Evolutionary conservation across 2,888 invertebrate genomes (phyloP), one percentile per base, ranked within the genome.

Genomic region (Beris morrisii): DNA sequence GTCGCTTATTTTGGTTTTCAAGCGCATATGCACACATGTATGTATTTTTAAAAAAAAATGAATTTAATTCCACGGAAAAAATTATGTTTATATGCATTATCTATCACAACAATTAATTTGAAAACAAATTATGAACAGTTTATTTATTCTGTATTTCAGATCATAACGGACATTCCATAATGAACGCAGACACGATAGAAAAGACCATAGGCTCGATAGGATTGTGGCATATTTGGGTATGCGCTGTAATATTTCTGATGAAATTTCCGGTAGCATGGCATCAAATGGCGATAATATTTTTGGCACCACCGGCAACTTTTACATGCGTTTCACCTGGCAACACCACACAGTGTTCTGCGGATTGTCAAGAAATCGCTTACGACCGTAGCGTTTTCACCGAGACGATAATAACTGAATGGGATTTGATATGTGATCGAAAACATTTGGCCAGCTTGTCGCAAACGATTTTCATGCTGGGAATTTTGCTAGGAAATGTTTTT

Each of bases 201-300:
- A 85, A 84, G 72, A 85, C 87, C 4, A 88, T 91, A 70, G 91
- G 91, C 0, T 84, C 86, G 38, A 85, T 91, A 66, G 90, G 90
- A 6, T 84, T 84, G 74, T 92, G 91, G 89, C 91, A 92, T 75
- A 83, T 91, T 69, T 84, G 86, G 82, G 84, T 91, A 63, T 89
- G 89, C 71, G 79, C 85, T 55, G 84, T 88, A 0, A 85, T 90
- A 45, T 88, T 88, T 70, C 81, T 90, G 9, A 85, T 88, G 64
- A 91, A 91, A 78, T 89, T 91, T 74, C 90, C 91, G 0, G 88
- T 90, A 0, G 91, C 90, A 0, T 92, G 91, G 90, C 90, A 91
- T 75, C 90, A 91, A 74, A 83, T 91, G 76, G 89, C 87, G 70
- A 90, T 91, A 69, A 88, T 91, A 67, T 91, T 92, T 74, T 83